phyloP scores from a whole-genome alignment of 2,113 vertebrate species.

The Leucoraja erinaceus region DNA sequence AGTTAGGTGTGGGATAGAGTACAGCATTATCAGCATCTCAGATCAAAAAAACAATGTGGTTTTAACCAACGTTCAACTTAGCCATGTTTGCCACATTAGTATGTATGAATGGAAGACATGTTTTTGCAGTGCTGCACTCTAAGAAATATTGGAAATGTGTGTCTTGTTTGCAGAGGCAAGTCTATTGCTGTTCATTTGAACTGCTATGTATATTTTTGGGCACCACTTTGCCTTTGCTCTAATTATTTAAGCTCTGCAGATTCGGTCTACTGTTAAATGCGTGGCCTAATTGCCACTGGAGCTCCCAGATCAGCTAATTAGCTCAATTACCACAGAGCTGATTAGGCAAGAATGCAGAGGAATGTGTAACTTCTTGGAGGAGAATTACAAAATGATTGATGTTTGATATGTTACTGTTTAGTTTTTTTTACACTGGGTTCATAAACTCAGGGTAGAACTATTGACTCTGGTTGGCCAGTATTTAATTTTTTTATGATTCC shows the following conservation, averaged over 20 bases:
- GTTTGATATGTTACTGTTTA: neutral
- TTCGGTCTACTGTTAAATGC: conserved; percentile 5
- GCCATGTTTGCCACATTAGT: neutral
- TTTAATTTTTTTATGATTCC: neutral
- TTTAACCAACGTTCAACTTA: neutral
- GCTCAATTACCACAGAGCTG: neutral
- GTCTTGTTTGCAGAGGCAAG: neutral
- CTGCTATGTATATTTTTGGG: neutral
- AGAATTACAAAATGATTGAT: neutral
- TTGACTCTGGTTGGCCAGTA: neutral
- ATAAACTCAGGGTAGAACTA: neutral
- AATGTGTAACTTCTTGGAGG: neutral
- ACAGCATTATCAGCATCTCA: neutral
- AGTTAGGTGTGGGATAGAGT: neutral
- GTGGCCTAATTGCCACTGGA: conserved; percentile 16
- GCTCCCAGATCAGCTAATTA: conserved; percentile 15
- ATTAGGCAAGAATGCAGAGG: conserved; percentile 30
- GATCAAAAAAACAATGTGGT: neutral
- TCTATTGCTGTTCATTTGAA: neutral
- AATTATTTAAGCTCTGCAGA: conserved; percentile 1
- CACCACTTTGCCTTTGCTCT: neutral
- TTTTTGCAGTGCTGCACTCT: neutral
- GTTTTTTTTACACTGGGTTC: neutral
- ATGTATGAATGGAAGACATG: neutral
- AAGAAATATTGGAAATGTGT: neutral